phyloP scores from a whole-genome alignment of 2,113 vertebrate species.

The Pluvialis apricaria region DNA sequence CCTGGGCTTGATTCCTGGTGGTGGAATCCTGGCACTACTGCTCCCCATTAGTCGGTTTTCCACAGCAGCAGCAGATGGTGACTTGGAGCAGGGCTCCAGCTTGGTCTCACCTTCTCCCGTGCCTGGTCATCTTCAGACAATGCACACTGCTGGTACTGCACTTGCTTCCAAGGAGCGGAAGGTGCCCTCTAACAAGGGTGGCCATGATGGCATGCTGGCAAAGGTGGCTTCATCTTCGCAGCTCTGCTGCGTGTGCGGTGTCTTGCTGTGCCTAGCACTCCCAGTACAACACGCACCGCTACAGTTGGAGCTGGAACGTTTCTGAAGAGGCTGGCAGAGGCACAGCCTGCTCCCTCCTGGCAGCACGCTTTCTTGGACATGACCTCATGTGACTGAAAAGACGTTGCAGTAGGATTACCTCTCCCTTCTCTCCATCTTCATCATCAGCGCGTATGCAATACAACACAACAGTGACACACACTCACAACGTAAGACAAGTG shows the following conservation, averaged over 20 bases:
- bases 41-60: neutral
- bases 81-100: neutral
- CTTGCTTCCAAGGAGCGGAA: neutral
- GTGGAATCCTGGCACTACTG: neutral
- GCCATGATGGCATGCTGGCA: rapidly evolving
- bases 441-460: rapidly evolving
- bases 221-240: rapidly evolving
- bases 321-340: neutral
- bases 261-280: neutral
- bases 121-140: neutral
- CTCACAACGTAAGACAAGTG: neutral
- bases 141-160: rapidly evolving
- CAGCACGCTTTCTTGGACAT: neutral
- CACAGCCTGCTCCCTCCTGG: neutral
- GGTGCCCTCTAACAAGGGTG: rapidly evolving
- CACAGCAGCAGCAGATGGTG: neutral
- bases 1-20: neutral
- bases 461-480: neutral
- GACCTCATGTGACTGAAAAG: neutral
- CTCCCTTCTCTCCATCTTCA: neutral
- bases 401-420: neutral
- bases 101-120: neutral
- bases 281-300: rapidly evolving
- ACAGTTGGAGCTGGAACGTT: neutral
- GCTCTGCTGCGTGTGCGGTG: rapidly evolving